Evolutionary conservation across 2,888 invertebrate species (phyloP), one percentile per base, ranked within the genome.

Genomic region (Netelia melanura): DNA sequence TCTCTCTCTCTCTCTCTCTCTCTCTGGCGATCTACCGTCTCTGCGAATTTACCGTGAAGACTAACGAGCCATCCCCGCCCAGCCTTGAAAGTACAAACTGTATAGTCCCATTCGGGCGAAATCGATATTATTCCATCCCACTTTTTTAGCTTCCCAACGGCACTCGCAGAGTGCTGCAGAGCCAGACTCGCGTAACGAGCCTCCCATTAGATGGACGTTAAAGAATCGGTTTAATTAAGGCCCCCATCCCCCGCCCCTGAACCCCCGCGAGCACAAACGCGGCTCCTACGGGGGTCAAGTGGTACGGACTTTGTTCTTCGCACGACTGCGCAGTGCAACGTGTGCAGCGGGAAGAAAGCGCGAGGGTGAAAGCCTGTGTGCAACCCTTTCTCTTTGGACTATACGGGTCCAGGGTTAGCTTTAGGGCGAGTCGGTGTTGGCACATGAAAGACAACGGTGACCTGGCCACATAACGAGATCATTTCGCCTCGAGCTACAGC

Each of bases 221-320:
- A 87, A 87, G 87, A 86, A 87, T 87, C 87, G 84, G 87, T 87
- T 87, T 87, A 87, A 87, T 87, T 87, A 87, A 86, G 86, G 81
- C 76, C 78, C 81, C 81, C 70, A 14, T 21, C 25, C 71, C 52
- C 44, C 61, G 68, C 62, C 61, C 67, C 80, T 67, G 67, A 61
- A 38, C 38, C 65, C 21, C 71, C 48, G 56, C 44, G 21, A 38
- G 38, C 52, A 17, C 56, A 58, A 58, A 21, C 58, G 56, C 21
- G 17, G 44, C 14, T 14, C 8, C 25, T 78, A 56, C 14, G 56
- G 17, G 72, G 44, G 71, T 61, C 79, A 71, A 86, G 84, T 82
- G 64, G 54, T 54, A 70, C 67, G 70, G 84, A 81, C 81, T 84
- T 83, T 81, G 86, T 86, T 84, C 86, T 81, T 71, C 67, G 83